Evolutionary conservation across 2,797 vertebrate species (phyloP), one percentile per base, ranked within the genome.

Genomic region (Artibeus jamaicensis): DNA sequence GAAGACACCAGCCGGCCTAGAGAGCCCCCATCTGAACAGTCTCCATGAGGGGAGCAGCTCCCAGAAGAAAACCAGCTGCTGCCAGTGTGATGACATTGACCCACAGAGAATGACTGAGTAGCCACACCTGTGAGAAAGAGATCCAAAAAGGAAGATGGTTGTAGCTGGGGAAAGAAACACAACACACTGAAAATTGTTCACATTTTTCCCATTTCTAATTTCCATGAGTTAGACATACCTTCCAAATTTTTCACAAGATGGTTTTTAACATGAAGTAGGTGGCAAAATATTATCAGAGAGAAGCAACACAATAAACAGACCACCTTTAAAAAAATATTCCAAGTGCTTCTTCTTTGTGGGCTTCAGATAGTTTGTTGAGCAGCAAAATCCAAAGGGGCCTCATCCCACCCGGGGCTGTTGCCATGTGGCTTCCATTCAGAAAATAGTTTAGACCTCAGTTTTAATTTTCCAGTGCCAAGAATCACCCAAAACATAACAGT

Each of bases 31-130:
- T 86, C 19, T n/a, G 55, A 97, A 97, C 96, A 95, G 59, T 91
- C 89, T 86, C 92, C n/a, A 67, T 59, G 91, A 95, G 94, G 97
- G 96, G 97, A 97, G 91, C 15, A 0, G 94, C 97, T 96, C 96
- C 97, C 70, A 81, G 98, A 97, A 97, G 94, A 97, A 97, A 73
- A 26, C 95, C 94, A 86, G 89, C 93, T 95, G 96, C 96, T 96
- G 93, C 79, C 96, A 92, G 87, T 21, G 0, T 95, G 91, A 96
- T 91, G 97, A 97, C 92, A 94, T 78, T 96, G 97, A 97, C 96
- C 95, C 96, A 93, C 96, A 96, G 97, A 97, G 93, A 97, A 89
- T 59, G 96, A 96, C 98, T 88, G 89, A 93, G 95, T 79, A 97
- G 93, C 91, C 96, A 87, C 93, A 78, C 91, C 87, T 93, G 37